phyloP scores from a whole-genome alignment of 53 echinoderm and acorn worm genomes.

The Holothuria scabra region DNA sequence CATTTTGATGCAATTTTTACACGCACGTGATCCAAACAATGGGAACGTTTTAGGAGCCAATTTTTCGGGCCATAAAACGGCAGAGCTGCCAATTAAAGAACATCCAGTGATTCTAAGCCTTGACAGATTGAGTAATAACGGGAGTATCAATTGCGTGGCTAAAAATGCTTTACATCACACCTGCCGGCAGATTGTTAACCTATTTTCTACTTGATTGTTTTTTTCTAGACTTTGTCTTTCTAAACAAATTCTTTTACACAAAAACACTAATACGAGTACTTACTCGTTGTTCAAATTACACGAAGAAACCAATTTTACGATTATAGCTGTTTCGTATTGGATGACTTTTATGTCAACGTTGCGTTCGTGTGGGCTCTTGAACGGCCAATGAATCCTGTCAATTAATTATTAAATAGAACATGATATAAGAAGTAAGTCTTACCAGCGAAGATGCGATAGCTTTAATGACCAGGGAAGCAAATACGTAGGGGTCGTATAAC shows the following conservation, averaged over 20 bases:
- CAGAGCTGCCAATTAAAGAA: conserved; percentile 13
- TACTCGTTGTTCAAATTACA: too few relatives aligned
- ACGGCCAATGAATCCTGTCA: background rate
- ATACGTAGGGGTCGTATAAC: conserved; percentile 28
- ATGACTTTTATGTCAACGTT: conserved; percentile 37
- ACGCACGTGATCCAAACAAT: conserved; percentile 36
- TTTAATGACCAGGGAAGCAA: conserved; percentile 39
- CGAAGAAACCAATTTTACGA: conserved; percentile 13
- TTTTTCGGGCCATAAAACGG: background rate
- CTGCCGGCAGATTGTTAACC: too few relatives aligned
- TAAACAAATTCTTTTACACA: too few relatives aligned
- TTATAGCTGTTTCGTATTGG: conserved; percentile 13
- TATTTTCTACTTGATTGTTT: too few relatives aligned
- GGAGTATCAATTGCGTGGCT: too few relatives aligned
- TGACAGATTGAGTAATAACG: too few relatives aligned
- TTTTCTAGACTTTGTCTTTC: too few relatives aligned
- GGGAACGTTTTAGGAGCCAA: background rate
- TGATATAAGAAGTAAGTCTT: background rate
- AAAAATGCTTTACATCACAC: too few relatives aligned
- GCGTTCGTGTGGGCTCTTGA: conserved; percentile 35
- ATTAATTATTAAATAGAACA: conserved; percentile 36
- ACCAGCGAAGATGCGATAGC: conserved; percentile 1
- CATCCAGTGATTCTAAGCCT: background rate
- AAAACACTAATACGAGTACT: too few relatives aligned
- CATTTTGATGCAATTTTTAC: conserved; percentile 7